phyloP scores from a whole-genome alignment of 2,888 invertebrate genomes.

The Gnatocerus cornutus region DNA sequence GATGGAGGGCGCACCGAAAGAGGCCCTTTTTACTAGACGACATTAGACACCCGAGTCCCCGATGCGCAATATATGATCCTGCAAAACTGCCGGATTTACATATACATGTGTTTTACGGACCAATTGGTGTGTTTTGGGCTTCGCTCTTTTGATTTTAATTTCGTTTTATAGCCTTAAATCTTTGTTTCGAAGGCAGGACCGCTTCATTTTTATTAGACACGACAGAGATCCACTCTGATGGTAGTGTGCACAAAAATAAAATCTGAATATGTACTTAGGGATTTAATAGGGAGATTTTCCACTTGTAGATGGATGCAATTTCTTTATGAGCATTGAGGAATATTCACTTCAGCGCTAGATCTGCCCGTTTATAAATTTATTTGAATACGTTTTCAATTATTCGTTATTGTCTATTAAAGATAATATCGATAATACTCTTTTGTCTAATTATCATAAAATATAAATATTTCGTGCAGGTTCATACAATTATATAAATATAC shows the following conservation, averaged over 20 bases:
- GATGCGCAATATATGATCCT: slow-evolving; percentile 69
- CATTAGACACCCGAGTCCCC: slow-evolving; percentile 58
- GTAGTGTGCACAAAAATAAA: background rate
- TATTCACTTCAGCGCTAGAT: no score
- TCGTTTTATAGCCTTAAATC: slow-evolving; percentile 60
- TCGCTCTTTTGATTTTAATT: slow-evolving; percentile 67
- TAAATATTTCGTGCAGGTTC: no score
- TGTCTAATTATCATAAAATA: no score
- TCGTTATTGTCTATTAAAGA: no score
- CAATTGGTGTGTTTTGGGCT: slow-evolving; percentile 65
- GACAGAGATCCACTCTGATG: background rate
- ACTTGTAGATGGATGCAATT: no score
- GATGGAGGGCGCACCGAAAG: slow-evolving; percentile 58
- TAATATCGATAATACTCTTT: no score
- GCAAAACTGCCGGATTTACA: slow-evolving; percentile 67
- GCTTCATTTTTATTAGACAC: background rate
- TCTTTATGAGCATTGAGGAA: no score
- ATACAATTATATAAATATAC: no score
- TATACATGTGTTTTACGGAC: slow-evolving; percentile 70
- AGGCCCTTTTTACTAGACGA: slow-evolving; percentile 47
- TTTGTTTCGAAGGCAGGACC: slow-evolving; percentile 36
- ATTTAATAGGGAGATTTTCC: no score
- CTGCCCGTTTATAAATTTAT: no score
- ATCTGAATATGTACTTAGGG: no score
- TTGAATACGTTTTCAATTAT: no score